Percentiles rank a stretch among this genome's conserved stretches.
These are phyloP conservation scores for Bubalus kerabau DNA, from an alignment of 2,113 vertebrate genomes.

Conservation along the genomic window DNA sequence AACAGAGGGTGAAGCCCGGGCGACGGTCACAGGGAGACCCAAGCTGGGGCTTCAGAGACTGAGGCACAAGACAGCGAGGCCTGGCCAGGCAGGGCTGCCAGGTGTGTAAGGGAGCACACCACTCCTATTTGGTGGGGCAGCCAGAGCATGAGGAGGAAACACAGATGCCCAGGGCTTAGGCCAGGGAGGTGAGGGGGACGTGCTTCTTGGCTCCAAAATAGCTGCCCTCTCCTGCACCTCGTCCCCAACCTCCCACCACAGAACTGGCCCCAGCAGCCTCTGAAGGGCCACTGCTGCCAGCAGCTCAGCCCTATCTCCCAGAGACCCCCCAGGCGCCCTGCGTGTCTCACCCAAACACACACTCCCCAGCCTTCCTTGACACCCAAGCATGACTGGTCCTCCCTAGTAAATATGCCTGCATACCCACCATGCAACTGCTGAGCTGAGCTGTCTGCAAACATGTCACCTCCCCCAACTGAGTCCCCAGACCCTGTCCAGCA, in stretches of 20 bases:
- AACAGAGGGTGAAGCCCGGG: not conserved
- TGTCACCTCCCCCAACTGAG: not conserved
- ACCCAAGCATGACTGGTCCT: not conserved
- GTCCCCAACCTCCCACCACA: not conserved
- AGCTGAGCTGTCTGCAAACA: not conserved
- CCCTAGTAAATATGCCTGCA: not conserved
- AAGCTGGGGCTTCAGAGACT: not conserved
- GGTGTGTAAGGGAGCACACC: not conserved
- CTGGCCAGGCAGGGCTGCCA: not conserved
- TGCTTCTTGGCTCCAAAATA: not conserved
- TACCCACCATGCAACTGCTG: not conserved
- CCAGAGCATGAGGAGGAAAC: not conserved
- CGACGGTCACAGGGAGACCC: not conserved
- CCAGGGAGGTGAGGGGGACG: not conserved
- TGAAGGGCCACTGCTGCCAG: not conserved
- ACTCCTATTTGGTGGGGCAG: too few relatives aligned
- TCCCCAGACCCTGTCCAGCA: not conserved
- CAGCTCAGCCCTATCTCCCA: not conserved
- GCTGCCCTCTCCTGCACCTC: not conserved
- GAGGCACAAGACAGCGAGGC: not conserved
- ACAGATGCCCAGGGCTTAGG: not conserved
- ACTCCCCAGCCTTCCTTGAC: not conserved
- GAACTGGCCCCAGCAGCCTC: not conserved
- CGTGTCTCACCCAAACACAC: not conserved
- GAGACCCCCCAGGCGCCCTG: not conserved